A percentile compares a stretch with the other conserved stretches of the same genome.
Evolutionary conservation across 2,113 vertebrate genomes (phyloP).

Genomic region (Myiagra hebetior): DNA sequence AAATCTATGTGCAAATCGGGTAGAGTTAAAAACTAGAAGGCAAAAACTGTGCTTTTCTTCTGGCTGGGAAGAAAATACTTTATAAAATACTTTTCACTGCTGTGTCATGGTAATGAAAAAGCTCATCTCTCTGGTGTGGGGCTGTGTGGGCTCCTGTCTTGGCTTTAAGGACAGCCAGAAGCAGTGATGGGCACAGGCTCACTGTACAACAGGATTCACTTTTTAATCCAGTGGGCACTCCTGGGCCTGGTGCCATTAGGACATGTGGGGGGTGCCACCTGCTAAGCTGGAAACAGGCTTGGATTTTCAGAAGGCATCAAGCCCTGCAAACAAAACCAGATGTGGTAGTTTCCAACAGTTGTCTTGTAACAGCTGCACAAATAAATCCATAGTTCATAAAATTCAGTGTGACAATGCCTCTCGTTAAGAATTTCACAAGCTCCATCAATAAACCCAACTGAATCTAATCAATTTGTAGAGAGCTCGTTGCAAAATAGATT

Average conservation of each 20-base stretch:
- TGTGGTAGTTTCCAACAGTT: not conserved
- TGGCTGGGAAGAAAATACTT: not conserved
- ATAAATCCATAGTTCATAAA: not conserved
- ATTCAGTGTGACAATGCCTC: not conserved
- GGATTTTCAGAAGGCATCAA: accelerated
- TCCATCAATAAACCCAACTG: not conserved
- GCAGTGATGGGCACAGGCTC: not conserved
- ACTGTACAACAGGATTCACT: not conserved
- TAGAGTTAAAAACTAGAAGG: not conserved
- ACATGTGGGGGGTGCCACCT: accelerated
- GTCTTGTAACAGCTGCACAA: not conserved
- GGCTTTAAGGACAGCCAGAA: not conserved
- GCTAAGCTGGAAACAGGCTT: not conserved
- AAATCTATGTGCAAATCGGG: not conserved
- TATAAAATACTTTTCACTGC: not conserved
- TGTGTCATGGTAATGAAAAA: not conserved
- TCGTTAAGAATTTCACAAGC: not conserved
- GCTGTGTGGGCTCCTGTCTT: no score
- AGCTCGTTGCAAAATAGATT: not conserved
- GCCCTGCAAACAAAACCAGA: not conserved
- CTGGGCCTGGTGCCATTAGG: not conserved
- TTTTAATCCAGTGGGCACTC: not conserved
- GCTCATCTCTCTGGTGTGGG: not conserved
- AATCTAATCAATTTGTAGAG: not conserved
- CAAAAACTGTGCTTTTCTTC: not conserved